Evolutionary conservation across 2,888 invertebrate species (phyloP).

Genomic region (Tipula helvola): DNA sequence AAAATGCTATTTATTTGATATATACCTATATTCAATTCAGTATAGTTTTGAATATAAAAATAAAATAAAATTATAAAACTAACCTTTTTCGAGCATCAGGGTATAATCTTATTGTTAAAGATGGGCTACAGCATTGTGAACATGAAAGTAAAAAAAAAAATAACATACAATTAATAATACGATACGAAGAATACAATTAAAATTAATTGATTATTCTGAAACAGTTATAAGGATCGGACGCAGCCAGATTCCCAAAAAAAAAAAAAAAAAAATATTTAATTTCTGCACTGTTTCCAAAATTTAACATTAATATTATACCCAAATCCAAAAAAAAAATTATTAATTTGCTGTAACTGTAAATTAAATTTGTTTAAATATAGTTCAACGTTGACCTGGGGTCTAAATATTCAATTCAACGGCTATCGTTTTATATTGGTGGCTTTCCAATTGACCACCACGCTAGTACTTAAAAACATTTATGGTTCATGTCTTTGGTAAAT

Average conservation of each 20-base stretch:
- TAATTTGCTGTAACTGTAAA: neutral
- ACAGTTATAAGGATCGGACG: neutral
- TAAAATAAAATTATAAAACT: neutral
- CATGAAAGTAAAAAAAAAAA: neutral
- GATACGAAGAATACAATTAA: neutral
- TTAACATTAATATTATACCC: neutral
- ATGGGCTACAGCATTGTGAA: neutral
- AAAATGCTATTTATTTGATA: neutral
- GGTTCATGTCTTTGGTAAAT: too few species aligned
- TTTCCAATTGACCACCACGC: too few species aligned
- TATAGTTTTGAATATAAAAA: too few species aligned
- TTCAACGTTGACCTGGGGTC: too few species aligned
- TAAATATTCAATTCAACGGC: too few species aligned
- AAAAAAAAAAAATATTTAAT: neutral
- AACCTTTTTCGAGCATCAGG: slow-evolving; percentile 4
- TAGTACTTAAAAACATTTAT: too few species aligned
- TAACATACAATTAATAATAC: too few species aligned
- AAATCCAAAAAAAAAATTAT: neutral
- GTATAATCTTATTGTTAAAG: slow-evolving; percentile 4
- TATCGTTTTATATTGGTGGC: too few species aligned
- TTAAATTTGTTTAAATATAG: too few species aligned
- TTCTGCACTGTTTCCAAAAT: neutral
- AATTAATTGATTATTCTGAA: neutral
- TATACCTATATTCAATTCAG: too few species aligned
- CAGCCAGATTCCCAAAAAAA: neutral